Conservation (phyloP, 1,140 invertebrate genomes). For the Cherax quadricarinatus region DNA sequence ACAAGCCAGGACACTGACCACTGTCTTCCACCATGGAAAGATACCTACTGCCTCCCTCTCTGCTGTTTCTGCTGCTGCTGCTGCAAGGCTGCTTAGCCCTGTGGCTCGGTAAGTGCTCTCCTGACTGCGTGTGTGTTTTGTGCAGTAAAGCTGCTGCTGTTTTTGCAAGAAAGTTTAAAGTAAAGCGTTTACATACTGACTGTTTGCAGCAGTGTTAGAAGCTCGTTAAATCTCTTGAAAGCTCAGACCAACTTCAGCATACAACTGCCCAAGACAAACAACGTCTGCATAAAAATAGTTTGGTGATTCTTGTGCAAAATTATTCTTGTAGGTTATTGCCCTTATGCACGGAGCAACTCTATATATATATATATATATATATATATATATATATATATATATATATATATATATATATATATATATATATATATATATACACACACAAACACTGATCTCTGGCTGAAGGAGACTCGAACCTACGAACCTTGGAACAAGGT, state of each 20-base stretch:
- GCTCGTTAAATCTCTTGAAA: neutral
- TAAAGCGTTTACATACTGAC: neutral
- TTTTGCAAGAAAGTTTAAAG: neutral
- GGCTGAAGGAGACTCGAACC: too few species aligned
- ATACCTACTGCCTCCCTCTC: neutral
- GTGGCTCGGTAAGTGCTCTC: constrained; percentile 4
- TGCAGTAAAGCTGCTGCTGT: neutral
- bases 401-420: too few species aligned
- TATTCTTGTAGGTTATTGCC: neutral
- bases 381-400: too few species aligned
- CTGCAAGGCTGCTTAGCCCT: neutral
- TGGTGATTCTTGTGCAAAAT: neutral
- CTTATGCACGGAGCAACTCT: too few species aligned
- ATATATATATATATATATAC: too few species aligned
- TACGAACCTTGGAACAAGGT: too few species aligned
- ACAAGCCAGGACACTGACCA: neutral
- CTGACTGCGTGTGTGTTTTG: neutral
- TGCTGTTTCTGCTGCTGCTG: neutral
- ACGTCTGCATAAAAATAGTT: neutral
- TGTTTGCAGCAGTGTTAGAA: neutral
- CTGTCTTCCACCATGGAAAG: neutral
- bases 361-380: too few species aligned
- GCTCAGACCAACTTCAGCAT: neutral
- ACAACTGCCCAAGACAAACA: neutral
- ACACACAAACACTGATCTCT: too few species aligned